These are phyloP conservation scores for Pampusana beccarii DNA, from an alignment of 2,113 vertebrate species.

Conservation along the genomic window DNA sequence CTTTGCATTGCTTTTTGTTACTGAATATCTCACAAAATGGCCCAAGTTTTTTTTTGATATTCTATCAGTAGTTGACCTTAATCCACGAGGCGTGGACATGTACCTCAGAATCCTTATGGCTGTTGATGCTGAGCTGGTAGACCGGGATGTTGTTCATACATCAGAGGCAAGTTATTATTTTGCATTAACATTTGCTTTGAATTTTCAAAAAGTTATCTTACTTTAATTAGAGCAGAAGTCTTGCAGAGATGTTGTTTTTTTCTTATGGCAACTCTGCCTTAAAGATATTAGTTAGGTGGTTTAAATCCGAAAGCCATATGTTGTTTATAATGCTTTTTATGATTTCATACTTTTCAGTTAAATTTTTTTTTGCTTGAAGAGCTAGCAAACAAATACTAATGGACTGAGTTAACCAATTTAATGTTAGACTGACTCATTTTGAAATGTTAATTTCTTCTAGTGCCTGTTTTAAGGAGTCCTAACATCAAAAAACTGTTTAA, in stretches of 20 bases:
- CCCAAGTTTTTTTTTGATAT: slow-evolving; percentile 98
- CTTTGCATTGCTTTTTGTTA: slow-evolving; percentile 93
- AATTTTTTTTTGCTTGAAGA: background rate
- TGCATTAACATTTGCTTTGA: background rate
- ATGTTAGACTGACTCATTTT: background rate
- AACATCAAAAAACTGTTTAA: background rate
- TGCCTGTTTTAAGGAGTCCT: background rate
- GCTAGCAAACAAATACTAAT: background rate
- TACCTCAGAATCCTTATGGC: slow-evolving; percentile 97
- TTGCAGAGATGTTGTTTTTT: background rate
- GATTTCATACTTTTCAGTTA: background rate
- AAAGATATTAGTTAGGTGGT: background rate
- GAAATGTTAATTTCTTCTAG: background rate
- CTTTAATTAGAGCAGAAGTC: background rate
- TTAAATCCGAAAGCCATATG: background rate
- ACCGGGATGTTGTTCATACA: slow-evolving; percentile 91
- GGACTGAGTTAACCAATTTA: background rate
- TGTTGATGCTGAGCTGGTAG: slow-evolving; percentile 94
- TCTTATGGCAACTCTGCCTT: background rate
- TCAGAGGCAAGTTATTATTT: slow-evolving; percentile 81
- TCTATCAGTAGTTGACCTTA: slow-evolving; percentile 90
- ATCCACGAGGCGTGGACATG: slow-evolving; percentile 91
- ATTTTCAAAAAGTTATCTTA: background rate
- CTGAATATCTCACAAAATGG: slow-evolving; percentile 95
- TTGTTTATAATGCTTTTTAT: background rate